phyloP scores from a whole-genome alignment of 2,888 invertebrate genomes.

The Urechis unicinctus region DNA sequence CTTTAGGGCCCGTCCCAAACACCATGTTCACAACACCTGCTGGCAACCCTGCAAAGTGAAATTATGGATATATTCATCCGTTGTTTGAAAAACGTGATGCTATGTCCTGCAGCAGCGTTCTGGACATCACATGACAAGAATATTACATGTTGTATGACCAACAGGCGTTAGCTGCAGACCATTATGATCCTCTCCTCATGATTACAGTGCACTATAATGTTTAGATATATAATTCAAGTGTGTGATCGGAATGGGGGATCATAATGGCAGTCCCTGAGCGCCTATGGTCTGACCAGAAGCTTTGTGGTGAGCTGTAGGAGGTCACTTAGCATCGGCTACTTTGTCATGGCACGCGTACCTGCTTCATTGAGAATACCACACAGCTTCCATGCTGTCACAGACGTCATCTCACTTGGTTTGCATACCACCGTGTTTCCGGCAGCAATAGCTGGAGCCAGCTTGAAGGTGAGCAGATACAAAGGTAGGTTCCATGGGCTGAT shows the following conservation, averaged over 20 bases:
- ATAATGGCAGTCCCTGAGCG: no score
- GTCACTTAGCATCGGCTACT: neutral
- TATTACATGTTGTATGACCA: no score
- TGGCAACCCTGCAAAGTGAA: constrained; percentile 22
- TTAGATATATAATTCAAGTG: neutral
- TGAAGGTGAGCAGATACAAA: constrained; percentile 57
- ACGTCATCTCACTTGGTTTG: constrained; percentile 58
- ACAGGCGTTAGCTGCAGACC: no score
- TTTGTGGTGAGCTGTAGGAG: no score
- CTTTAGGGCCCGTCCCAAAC: constrained; percentile 54
- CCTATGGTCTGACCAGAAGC: no score
- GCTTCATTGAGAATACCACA: constrained; percentile 53
- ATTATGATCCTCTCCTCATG: no score
- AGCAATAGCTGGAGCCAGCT: constrained; percentile 54
- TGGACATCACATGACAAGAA: no score
- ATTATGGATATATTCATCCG: no score
- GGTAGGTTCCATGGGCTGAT: constrained; percentile 59
- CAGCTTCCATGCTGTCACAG: constrained; percentile 55
- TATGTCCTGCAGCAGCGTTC: no score
- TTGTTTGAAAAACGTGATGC: no score
- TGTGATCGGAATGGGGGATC: no score
- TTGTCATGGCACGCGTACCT: constrained; percentile 50
- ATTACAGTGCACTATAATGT: no score
- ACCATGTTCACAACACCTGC: constrained; percentile 38
- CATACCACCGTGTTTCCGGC: constrained; percentile 54